Percentiles rank a stretch among this genome's conserved stretches.
Conservation (phyloP, 2,797 vertebrate genomes). For the Emydoidea blandingii region DNA sequence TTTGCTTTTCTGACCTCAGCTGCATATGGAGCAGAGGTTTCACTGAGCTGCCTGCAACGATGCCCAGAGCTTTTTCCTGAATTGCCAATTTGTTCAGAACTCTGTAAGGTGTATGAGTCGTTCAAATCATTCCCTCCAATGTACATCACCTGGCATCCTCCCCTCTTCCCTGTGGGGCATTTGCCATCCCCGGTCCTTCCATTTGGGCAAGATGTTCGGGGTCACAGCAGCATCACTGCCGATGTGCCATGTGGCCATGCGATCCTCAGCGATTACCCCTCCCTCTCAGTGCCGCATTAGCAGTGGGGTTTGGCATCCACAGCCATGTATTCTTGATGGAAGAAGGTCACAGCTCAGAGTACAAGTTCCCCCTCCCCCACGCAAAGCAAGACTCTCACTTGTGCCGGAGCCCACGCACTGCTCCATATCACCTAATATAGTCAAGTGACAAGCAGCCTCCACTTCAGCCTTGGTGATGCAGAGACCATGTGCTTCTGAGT, state of each 20-base stretch:
- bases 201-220: neutral
- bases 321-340: neutral
- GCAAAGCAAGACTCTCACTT: neutral
- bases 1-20: slow-evolving; percentile 16
- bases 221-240: fast-evolving
- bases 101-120: neutral
- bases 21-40: neutral
- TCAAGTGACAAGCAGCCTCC: neutral
- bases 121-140: neutral
- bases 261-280: neutral
- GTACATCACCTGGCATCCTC: neutral
- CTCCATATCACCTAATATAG: slow-evolving; percentile 7
- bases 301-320: neutral
- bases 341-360: neutral
- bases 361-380: neutral
- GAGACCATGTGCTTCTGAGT: neutral
- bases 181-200: neutral
- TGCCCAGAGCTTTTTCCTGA: fast-evolving
- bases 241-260: fast-evolving
- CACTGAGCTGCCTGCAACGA: neutral
- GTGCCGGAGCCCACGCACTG: neutral
- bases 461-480: neutral
- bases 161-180: neutral
- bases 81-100: neutral
- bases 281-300: fast-evolving